A percentile compares a stretch with the other conserved stretches of the same genome.
Evolutionary conservation across 35 echinoderm and acorn worm genomes (phyloP).

Genomic region (Strongylocentrotus purpuratus): DNA sequence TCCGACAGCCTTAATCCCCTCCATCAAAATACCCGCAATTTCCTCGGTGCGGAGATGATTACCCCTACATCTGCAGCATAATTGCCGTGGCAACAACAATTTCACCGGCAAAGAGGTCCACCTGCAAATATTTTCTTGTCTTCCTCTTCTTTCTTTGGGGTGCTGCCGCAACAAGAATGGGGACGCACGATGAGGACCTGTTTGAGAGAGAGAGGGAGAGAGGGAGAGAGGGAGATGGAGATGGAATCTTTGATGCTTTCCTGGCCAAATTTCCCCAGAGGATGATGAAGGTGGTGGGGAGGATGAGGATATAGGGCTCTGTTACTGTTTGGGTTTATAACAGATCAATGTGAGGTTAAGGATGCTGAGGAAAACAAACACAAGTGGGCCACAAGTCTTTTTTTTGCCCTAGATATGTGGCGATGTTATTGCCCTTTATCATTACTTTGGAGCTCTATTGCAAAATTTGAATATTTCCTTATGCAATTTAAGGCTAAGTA

Average conservation of each 20-base stretch:
- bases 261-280: neutral
- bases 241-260: neutral
- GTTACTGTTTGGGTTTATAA: neutral
- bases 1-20: conserved; percentile 34
- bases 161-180: neutral
- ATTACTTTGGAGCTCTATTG: too few species aligned
- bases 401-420: too few species aligned
- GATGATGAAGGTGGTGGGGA: neutral
- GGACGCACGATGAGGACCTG: neutral
- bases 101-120: conserved; percentile 11
- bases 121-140: conserved; percentile 26
- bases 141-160: conserved; percentile 1
- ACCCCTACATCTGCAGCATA: conserved; percentile 31
- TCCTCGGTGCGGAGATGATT: conserved; percentile 33
- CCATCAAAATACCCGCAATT: conserved; percentile 34
- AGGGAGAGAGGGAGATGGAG: too few species aligned
- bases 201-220: neutral
- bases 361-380: neutral
- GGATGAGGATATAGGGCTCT: neutral
- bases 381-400: neutral
- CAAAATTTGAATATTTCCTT: too few species aligned
- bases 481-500: too few species aligned
- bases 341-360: neutral
- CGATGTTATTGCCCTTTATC: too few species aligned
- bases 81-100: conserved; percentile 49